These are phyloP conservation scores for Crotophaga sulcirostris DNA, from an alignment of 2,113 vertebrate species.

Conservation along the genomic window DNA sequence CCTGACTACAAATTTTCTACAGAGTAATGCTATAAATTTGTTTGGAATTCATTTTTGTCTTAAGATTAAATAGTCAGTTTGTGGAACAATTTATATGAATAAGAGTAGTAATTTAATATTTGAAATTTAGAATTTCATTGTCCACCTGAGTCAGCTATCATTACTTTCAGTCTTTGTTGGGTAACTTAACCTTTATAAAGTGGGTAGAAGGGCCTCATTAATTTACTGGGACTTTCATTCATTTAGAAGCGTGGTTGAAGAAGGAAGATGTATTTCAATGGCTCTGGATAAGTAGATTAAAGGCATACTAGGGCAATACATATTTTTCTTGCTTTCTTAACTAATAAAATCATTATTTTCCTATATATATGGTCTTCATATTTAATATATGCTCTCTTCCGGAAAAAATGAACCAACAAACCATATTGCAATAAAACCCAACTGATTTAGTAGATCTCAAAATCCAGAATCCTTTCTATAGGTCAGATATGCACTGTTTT, in stretches of 20 bases:
- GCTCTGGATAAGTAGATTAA: background rate
- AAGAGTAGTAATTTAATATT: background rate
- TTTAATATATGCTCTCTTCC: background rate
- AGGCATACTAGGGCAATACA: background rate
- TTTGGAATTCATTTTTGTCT: background rate
- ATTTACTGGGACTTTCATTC: background rate
- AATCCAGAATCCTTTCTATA: background rate
- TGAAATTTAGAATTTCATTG: background rate
- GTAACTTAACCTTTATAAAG: background rate
- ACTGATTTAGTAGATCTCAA: background rate
- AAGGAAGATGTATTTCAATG: background rate
- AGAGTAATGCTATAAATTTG: background rate
- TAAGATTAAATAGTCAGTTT: background rate
- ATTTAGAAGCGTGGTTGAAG: background rate
- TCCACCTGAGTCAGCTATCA: background rate
- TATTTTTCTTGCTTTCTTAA: background rate
- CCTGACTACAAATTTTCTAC: background rate
- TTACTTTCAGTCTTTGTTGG: background rate
- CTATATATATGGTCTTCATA: background rate
- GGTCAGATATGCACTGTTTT: background rate
- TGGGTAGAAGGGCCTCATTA: background rate
- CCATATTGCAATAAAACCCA: background rate
- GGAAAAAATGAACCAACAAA: background rate
- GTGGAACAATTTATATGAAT: background rate
- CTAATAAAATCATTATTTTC: background rate